These are phyloP conservation scores for Aleiodes testaceus DNA, from an alignment of 2,888 invertebrate species.

Conservation along the genomic window DNA sequence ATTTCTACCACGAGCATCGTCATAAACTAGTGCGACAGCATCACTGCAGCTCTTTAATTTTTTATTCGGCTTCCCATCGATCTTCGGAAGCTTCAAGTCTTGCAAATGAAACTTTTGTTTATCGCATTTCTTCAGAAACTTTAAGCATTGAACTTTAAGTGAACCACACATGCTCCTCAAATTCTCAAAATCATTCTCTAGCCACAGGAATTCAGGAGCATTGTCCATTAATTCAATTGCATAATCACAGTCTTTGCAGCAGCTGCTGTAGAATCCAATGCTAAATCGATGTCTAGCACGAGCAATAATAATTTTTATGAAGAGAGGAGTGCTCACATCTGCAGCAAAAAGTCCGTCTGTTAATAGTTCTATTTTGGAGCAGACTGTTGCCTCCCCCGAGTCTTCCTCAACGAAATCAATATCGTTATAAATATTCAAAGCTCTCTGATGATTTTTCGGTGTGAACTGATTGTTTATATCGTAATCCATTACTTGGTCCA, in stretches of 20 bases:
- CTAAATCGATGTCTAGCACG: constrained; percentile 57
- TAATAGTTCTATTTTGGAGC: constrained; percentile 49
- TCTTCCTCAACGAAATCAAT: constrained; percentile 34
- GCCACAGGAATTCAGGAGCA: background rate
- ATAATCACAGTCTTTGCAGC: constrained; percentile 60
- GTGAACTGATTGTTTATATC: constrained; percentile 55
- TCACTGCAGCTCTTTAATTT: constrained; percentile 63
- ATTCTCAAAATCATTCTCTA: constrained; percentile 36
- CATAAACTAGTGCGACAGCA: constrained; percentile 55
- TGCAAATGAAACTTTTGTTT: constrained; percentile 20
- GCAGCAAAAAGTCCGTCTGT: constrained; percentile 62
- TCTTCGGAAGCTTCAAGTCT: constrained; percentile 39
- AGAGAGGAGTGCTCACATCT: constrained; percentile 50
- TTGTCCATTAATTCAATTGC: constrained; percentile 52
- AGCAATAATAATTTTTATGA: constrained; percentile 57
- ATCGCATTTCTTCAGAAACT: constrained; percentile 46
- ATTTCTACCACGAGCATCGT: constrained; percentile 68
- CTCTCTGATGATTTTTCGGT: constrained; percentile 58
- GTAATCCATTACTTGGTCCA: constrained; percentile 53
- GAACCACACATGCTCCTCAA: constrained; percentile 56
- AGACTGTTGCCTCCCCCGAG: constrained; percentile 22
- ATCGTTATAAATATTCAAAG: constrained; percentile 52
- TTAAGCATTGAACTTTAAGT: constrained; percentile 57
- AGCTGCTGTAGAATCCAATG: constrained; percentile 54
- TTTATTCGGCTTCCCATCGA: constrained; percentile 59